These are phyloP conservation scores for Drosophila tanythrix DNA, from an alignment of 2,888 invertebrate species.

Conservation along the genomic window DNA sequence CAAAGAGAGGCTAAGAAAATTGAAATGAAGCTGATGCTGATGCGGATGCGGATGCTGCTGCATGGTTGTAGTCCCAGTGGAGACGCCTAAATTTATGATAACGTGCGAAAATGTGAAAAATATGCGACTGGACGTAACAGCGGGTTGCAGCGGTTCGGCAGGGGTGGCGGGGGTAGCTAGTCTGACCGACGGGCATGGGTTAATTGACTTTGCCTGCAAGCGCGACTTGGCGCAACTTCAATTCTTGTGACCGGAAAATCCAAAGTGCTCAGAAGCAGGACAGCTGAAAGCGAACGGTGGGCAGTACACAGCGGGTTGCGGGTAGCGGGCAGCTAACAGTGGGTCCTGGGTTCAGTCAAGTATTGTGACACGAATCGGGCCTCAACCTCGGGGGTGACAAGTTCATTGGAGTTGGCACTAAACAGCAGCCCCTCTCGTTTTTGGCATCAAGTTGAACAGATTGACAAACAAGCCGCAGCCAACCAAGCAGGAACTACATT, in stretches of 20 bases:
- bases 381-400: conserved; percentile 51
- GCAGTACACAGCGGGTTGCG: not conserved
- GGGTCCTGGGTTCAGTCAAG: conserved; percentile 8
- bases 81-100: conserved; percentile 67
- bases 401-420: conserved; percentile 72
- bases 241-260: conserved; percentile 53
- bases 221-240: conserved; percentile 63
- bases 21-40: conserved; percentile 65
- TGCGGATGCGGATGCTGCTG: not conserved
- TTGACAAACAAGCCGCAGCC: conserved; percentile 79
- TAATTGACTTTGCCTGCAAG: conserved; percentile 61
- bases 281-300: not conserved
- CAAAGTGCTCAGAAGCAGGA: conserved; percentile 50
- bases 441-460: conserved; percentile 75
- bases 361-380: conserved; percentile 36
- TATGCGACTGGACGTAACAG: conserved; percentile 16
- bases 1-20: conserved; percentile 58
- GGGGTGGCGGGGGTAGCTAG: not conserved
- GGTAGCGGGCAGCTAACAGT: not conserved
- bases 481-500: conserved; percentile 75
- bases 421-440: conserved; percentile 50
- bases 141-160: not conserved
- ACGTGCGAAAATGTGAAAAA: conserved; percentile 64
- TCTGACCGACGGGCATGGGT: conserved; percentile 42
- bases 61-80: conserved; percentile 41